Evolutionary conservation across 2,888 invertebrate species (phyloP), one percentile per base, ranked within the genome.

Genomic region (Drosophila picticornis): DNA sequence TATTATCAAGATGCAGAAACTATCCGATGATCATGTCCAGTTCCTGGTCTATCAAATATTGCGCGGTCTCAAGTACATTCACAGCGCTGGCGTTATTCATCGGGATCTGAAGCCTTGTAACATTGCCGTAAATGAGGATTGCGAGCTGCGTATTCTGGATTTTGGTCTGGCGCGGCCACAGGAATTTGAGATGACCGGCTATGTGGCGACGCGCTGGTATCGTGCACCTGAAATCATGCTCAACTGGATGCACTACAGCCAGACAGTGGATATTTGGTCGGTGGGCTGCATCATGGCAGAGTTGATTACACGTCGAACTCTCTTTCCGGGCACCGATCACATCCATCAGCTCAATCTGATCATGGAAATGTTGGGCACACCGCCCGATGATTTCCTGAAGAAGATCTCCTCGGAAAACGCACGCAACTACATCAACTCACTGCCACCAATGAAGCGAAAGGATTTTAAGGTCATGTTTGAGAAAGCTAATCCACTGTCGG

Each of bases 241-340:
- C 36, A 99, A 99, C 93, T 99, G 99, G 99, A 99, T 99, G 99
- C 99, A 99, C 93, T 99, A 99, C 93, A 98, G 98, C 94, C 98
- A 99, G 94, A 99, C 99, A 72, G 99, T 99, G 72, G 99, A 99
- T 93, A 98, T 99, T 93, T 99, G 99, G 99, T 99, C 98, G 0
- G 99, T 99, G 55, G 99, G 99, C 27, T 99, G 99, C 94, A 99
- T 99, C 86, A 98, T 99, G 98, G 99, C 99, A 19, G 99, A 99
- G 93, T 94, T 99, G 84, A 94, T 99, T 76, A 99, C 98, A 0
- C 96, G 98, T 66, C 95, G 97, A 84, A 98, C 99, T 19, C 94
- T 99, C 55, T 99, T 99, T 93, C 99, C 99, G 25, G 99, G 99
- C 86, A 97, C 98, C 74, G 99, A 99, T 95, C 99, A 99, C 98